A percentile compares a stretch with the other conserved stretches of the same genome.
Conservation (phyloP, 2,888 invertebrate genomes). For the Cotesia congregata region DNA sequence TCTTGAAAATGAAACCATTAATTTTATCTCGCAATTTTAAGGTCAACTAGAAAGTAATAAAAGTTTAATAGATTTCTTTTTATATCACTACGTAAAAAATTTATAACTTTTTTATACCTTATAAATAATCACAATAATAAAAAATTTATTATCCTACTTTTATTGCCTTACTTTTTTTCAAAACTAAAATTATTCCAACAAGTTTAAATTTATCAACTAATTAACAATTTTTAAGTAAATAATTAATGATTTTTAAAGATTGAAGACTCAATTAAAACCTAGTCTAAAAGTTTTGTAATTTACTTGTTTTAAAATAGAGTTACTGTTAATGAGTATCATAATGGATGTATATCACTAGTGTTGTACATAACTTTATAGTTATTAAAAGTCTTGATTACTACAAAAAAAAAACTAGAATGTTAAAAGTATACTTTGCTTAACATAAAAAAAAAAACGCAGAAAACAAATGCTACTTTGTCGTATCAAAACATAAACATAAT, state of each 20-base stretch:
- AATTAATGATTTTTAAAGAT: neutral
- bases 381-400: neutral
- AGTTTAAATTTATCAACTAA: neutral
- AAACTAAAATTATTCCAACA: neutral
- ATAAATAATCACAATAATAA: neutral
- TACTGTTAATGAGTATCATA: neutral
- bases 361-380: neutral
- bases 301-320: neutral
- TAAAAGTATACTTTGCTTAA: neutral
- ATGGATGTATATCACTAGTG: neutral
- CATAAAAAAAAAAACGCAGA: neutral
- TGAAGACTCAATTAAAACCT: too few relatives aligned
- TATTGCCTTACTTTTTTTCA: neutral
- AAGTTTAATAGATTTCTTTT: neutral
- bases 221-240: neutral
- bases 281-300: neutral
- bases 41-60: neutral
- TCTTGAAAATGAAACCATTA: neutral
- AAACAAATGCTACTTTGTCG: neutral
- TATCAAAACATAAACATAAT: neutral
- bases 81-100: neutral
- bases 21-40: neutral
- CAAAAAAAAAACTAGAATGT: neutral
- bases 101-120: neutral
- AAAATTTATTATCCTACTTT: neutral